Percentiles rank a stretch among this genome's conserved stretches.
phyloP scores from a whole-genome alignment of 30 jellyfish, hydroid and myxozoan species.

The Hydractinia echinata region DNA sequence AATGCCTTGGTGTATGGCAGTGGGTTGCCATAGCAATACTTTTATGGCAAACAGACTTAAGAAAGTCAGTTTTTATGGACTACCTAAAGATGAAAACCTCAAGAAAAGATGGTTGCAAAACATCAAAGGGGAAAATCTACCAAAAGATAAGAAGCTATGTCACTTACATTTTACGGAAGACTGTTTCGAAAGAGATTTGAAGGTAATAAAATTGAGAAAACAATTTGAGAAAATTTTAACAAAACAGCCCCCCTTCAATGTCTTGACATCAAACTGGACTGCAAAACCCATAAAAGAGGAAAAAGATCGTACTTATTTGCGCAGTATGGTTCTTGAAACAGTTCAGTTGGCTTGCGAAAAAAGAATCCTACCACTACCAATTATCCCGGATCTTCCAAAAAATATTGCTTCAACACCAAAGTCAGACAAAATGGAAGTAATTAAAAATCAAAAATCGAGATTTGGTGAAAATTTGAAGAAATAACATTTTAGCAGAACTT shows the following conservation, averaged over 20 bases:
- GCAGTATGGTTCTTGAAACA: constrained; percentile 1
- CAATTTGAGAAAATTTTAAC: too few relatives aligned
- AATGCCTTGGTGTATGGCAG: too few relatives aligned
- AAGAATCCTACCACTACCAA: constrained; percentile 8
- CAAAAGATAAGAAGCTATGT: not conserved
- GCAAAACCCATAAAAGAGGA: constrained; percentile 5
- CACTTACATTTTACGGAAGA: not conserved
- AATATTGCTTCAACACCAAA: constrained; percentile 4
- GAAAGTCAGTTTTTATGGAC: not conserved
- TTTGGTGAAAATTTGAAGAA: not conserved
- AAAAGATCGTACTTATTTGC: constrained; percentile 9
- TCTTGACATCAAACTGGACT: too few relatives aligned
- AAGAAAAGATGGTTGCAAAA: constrained; percentile 11
- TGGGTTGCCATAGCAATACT: too few relatives aligned
- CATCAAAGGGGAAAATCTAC: not conserved
- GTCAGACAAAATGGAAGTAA: not conserved
- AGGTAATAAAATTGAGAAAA: too few relatives aligned
- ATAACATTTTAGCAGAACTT: too few relatives aligned
- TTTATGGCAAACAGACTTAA: not conserved
- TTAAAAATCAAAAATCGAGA: not conserved
- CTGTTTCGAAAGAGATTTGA: constrained; percentile 2
- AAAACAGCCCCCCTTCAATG: too few relatives aligned
- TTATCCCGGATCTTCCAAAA: constrained; percentile 1
- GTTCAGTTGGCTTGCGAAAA: constrained; percentile 6
- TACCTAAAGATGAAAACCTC: constrained; percentile 9